phyloP scores from a whole-genome alignment of 35 echinoderm and acorn worm species.

The Apostichopus japonicus region DNA sequence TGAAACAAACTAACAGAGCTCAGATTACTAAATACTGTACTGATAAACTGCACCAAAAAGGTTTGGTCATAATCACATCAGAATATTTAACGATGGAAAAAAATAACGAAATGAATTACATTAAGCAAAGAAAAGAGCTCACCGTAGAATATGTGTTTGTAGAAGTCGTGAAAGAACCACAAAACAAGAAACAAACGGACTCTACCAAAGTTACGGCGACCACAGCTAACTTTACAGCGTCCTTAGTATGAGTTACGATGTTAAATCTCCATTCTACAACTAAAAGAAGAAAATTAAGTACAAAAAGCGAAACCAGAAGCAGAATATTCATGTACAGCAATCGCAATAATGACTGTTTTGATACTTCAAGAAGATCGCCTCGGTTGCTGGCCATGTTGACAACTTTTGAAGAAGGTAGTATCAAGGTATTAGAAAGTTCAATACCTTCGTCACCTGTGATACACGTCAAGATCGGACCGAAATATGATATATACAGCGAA shows the following conservation, averaged over 20 bases:
- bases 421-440: too few species aligned
- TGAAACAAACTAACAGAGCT: too few species aligned
- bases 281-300: constrained; percentile 21
- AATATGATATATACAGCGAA: too few species aligned
- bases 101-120: neutral
- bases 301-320: constrained; percentile 6
- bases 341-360: neutral
- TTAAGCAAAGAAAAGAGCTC: neutral
- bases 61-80: too few species aligned
- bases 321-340: constrained; percentile 45
- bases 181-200: neutral
- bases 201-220: constrained; percentile 10
- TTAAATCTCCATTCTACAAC: constrained; percentile 40
- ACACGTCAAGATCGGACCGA: too few species aligned
- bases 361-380: constrained; percentile 1
- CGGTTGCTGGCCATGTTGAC: constrained; percentile 27
- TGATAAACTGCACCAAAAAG: too few species aligned
- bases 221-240: constrained; percentile 55
- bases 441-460: too few species aligned
- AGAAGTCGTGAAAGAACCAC: neutral
- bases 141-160: constrained; percentile 4
- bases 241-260: constrained; percentile 39
- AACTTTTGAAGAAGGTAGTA: neutral
- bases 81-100: too few species aligned
- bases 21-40: too few species aligned